phyloP scores from a whole-genome alignment of 2,797 vertebrate species.

The Eulemur mongoz region DNA sequence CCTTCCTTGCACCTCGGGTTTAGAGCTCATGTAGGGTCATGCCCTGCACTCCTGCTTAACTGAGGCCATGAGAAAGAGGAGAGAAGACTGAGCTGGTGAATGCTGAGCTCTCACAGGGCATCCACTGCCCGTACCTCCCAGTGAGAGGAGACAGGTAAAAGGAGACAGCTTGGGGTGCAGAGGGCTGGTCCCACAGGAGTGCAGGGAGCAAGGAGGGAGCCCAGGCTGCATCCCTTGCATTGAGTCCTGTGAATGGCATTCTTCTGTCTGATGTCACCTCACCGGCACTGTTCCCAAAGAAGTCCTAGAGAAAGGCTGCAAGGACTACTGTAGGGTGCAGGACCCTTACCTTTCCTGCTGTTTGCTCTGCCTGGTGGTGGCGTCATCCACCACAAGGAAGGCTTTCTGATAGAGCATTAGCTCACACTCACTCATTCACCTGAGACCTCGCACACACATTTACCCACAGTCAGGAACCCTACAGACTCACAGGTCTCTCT shows the following conservation, averaged over 20 bases:
- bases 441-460: not conserved
- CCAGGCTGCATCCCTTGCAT: no score
- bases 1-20: no score
- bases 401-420: not conserved
- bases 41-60: not conserved
- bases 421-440: not conserved
- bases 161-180: no score
- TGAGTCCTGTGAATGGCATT: not conserved
- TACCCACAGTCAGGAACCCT: not conserved
- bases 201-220: fast-evolving
- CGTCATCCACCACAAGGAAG: not conserved
- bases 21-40: not conserved
- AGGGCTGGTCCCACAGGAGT: no score
- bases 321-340: no score
- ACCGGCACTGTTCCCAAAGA: not conserved
- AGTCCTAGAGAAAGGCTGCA: not conserved
- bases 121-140: not conserved
- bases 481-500: not conserved
- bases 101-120: not conserved
- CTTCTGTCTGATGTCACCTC: not conserved
- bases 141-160: not conserved
- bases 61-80: not conserved
- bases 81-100: not conserved
- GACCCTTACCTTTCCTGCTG: not conserved
- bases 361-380: not conserved